A percentile compares a stretch with the other conserved stretches of the same genome.
These are phyloP conservation scores for Notodonta ziczac DNA, from an alignment of 2,888 invertebrate genomes.

Conservation along the genomic window DNA sequence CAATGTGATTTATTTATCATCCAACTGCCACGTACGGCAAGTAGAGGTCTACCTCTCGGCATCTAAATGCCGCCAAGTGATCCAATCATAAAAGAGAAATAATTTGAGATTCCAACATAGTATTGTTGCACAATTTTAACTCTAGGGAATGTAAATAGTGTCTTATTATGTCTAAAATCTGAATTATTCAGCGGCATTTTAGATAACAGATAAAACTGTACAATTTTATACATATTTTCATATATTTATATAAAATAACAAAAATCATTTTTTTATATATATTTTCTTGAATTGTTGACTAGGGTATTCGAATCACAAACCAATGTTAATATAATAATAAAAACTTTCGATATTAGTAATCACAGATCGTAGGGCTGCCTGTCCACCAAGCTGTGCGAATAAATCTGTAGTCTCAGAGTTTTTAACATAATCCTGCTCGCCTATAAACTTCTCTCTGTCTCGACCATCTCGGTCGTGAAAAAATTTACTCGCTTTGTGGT, in stretches of 20 bases:
- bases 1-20: slow-evolving; percentile 51
- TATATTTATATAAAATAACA: slow-evolving; percentile 17
- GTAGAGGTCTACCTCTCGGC: not conserved
- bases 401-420: not conserved
- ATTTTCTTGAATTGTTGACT: slow-evolving; percentile 24
- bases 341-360: slow-evolving; percentile 15
- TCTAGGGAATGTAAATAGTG: not conserved
- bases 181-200: not conserved
- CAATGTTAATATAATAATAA: not conserved
- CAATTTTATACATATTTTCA: slow-evolving; percentile 19
- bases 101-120: not conserved
- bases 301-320: slow-evolving; percentile 19
- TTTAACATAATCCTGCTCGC: too few species aligned
- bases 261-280: slow-evolving; percentile 14
- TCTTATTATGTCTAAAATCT: too few species aligned
- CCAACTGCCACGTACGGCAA: slow-evolving; percentile 26
- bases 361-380: slow-evolving; percentile 24
- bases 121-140: not conserved
- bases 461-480: too few species aligned
- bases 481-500: not conserved
- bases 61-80: not conserved
- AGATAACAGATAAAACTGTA: not conserved
- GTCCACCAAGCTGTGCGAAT: not conserved
- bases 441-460: too few species aligned
- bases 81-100: not conserved